Base-by-base conservation (phyloP, 2,113 vertebrate genomes). In the Anolis carolinensis region DNA sequence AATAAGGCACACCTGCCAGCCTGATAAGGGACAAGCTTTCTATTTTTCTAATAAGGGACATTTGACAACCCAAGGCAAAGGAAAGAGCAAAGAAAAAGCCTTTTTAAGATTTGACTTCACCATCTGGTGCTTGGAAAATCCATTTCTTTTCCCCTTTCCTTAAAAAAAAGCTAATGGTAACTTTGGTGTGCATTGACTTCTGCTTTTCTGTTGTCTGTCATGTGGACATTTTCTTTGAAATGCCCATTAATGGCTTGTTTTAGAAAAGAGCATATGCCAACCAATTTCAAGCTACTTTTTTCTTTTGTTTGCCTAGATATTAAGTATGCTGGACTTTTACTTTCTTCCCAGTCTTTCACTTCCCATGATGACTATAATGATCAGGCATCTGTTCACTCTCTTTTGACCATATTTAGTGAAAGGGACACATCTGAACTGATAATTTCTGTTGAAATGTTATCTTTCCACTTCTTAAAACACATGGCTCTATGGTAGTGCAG, bases 271-370 rank as follows among this genome's bases (percentile, higher is more conserved):
- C 0, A 1, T 85, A 62, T 2, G 2, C 25, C 34, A 52, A 48
- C 70, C 65, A 8, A 1, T 79, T 89, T n/a, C 78, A 78, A 39
- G 16, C 36, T 79, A 44, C 65, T 34, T 50, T 20, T 11, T 62
- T 0, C 6, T 77, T 90, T 86, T 84, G 59, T 0, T 0, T 86
- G 52, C 34, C 21, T 32, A 0, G 0, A 0, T 81, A 5, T 20
- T 79, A 21, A 11, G 5, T 2, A 44, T 62, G 52, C 44, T 70
- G n/a, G 25, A 63, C 75, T 83, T 83, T 79, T 13, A 50, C 25
- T 68, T 59, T 81, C 21, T 14, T 13, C 7, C 27, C 78, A 36
- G 6, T 81, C 36, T 11, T 7, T 86, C 68, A 20, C 25, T 79
- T 92, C 88, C 34, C 50, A 84, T 18, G 63, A 71, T 48, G 25